Percentiles rank a stretch among this genome's conserved stretches.
Evolutionary conservation across 2,888 invertebrate genomes (phyloP).

Genomic region (Azorinus chamasolen): DNA sequence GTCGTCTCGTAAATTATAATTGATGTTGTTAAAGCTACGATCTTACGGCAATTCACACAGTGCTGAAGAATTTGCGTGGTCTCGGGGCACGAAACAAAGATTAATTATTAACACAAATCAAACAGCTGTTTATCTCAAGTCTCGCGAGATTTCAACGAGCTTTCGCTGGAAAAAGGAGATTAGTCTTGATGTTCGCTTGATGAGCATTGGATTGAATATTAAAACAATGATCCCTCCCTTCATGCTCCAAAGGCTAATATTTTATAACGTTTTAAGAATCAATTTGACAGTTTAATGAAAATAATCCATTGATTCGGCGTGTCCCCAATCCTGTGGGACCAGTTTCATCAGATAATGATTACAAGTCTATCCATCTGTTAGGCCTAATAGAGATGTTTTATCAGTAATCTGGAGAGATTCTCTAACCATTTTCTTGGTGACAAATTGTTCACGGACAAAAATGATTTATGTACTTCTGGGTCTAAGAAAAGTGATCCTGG

Average conservation of each 20-base stretch:
- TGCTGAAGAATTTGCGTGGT: conserved; percentile 31
- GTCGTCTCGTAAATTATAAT: conserved; percentile 39
- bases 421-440: conserved; percentile 33
- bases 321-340: conserved; percentile 45
- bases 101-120: conserved; percentile 67
- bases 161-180: conserved; percentile 54
- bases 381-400: conserved; percentile 43
- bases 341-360: conserved; percentile 44
- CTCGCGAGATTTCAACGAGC: conserved; percentile 54
- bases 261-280: conserved; percentile 66
- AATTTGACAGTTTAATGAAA: conserved; percentile 70
- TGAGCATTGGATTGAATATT: conserved; percentile 62
- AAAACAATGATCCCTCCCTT: conserved; percentile 62
- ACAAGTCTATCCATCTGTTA: conserved; percentile 56
- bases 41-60: conserved; percentile 18
- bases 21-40: conserved; percentile 39
- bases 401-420: conserved; percentile 19
- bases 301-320: conserved; percentile 59
- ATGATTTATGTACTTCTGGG: conserved; percentile 23
- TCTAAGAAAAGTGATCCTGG: too few species aligned
- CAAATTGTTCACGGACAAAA: conserved; percentile 36
- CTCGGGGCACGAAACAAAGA: conserved; percentile 57
- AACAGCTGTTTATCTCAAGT: conserved; percentile 68
- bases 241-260: conserved; percentile 62
- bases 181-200: conserved; percentile 60